These are phyloP conservation scores for Elaeidobius kamerunicus DNA, from an alignment of 2,888 invertebrate species.

Conservation along the genomic window DNA sequence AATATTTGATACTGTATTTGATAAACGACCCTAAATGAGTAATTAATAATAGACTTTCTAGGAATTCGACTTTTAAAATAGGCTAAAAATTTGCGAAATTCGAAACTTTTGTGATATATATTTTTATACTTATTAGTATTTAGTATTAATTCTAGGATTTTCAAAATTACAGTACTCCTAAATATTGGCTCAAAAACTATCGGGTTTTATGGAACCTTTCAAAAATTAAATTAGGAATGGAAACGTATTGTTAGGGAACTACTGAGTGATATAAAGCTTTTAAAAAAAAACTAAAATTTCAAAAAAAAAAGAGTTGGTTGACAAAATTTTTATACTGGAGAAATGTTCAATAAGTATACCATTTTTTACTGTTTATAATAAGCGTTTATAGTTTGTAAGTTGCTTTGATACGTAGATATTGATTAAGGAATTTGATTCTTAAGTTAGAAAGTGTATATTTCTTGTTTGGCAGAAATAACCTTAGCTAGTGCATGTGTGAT, in stretches of 20 bases:
- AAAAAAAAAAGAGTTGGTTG: constrained; percentile 24
- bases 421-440: constrained; percentile 10
- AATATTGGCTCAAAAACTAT: constrained; percentile 38
- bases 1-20: constrained; percentile 4
- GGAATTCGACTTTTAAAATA: constrained; percentile 14
- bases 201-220: constrained; percentile 7
- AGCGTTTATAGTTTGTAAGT: constrained; percentile 31
- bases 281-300: constrained; percentile 35
- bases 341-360: constrained; percentile 37
- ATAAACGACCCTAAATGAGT: constrained; percentile 29
- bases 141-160: constrained; percentile 33
- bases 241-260: constrained; percentile 36
- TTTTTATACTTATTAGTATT: constrained; percentile 40
- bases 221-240: constrained; percentile 19
- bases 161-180: constrained; percentile 26
- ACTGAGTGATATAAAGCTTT: constrained; percentile 39
- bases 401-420: constrained; percentile 25
- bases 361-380: constrained; percentile 36
- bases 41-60: constrained; percentile 16
- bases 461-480: constrained; percentile 44
- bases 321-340: constrained; percentile 24
- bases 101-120: constrained; percentile 44
- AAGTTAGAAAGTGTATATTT: constrained; percentile 30
- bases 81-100: constrained; percentile 35
- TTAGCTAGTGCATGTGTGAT: constrained; percentile 43